Conservation (phyloP, 2,113 vertebrate genomes). For the Corvus hawaiiensis region DNA sequence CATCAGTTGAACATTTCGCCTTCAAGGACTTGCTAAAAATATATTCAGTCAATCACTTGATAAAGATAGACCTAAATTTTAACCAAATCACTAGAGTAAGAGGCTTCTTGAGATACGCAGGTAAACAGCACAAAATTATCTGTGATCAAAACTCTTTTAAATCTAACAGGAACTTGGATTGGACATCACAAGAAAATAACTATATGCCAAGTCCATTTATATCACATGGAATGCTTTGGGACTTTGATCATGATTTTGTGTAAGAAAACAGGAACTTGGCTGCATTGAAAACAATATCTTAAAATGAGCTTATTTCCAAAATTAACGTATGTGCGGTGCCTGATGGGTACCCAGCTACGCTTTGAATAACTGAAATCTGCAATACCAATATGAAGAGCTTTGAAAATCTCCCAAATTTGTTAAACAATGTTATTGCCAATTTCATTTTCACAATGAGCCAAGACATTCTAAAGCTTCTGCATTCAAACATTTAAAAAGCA, state of each 20-base stretch:
- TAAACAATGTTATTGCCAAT: conserved; percentile 46
- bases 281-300: conserved; percentile 31
- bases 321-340: conserved; percentile 40
- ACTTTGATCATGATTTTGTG: conserved; percentile 32
- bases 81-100: background rate
- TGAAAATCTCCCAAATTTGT: conserved; percentile 48
- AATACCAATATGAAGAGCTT: conserved; percentile 10
- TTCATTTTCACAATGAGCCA: conserved; percentile 25
- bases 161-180: conserved; percentile 46
- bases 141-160: conserved; percentile 27
- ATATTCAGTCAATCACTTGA: background rate
- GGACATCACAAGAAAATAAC: conserved; percentile 46
- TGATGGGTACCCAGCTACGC: conserved; percentile 47
- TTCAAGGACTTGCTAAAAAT: conserved; percentile 31
- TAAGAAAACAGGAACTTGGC: conserved; percentile 51
- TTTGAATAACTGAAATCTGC: conserved; percentile 44
- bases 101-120: conserved; percentile 12
- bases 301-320: conserved; percentile 55
- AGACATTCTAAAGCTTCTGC: conserved; percentile 39
- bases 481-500: conserved; percentile 27
- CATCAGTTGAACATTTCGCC: background rate
- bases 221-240: background rate
- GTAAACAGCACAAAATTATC: conserved; percentile 29
- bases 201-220: conserved; percentile 48
- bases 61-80: conserved; percentile 11